Evolutionary conservation across 1,140 invertebrate species (phyloP).

Genomic region (Bombyx mori): DNA sequence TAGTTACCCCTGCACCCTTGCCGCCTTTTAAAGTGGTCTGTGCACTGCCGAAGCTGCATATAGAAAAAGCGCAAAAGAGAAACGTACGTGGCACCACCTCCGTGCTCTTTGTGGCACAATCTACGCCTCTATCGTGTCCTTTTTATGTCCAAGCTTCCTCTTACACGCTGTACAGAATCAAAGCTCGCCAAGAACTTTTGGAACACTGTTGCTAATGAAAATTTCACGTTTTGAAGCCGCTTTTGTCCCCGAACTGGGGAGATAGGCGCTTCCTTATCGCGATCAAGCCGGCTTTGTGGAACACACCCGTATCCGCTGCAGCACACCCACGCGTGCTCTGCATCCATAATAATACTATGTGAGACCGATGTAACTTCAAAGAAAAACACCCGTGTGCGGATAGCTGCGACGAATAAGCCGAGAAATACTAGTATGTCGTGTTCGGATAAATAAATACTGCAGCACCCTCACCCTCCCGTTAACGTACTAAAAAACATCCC

Average conservation of each 20-base stretch:
- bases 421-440: conserved; percentile 50
- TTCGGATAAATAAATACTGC: conserved; percentile 69
- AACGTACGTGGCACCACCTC: conserved; percentile 57
- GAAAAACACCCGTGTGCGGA: conserved; percentile 35
- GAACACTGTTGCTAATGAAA: conserved; percentile 63
- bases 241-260: conserved; percentile 44
- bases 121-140: conserved; percentile 61
- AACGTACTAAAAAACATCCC: conserved; percentile 69
- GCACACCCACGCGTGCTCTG: conserved; percentile 44
- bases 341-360: conserved; percentile 43
- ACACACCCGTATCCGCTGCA: conserved; percentile 35
- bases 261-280: conserved; percentile 57
- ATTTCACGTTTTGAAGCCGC: conserved; percentile 59
- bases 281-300: conserved; percentile 47
- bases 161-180: conserved; percentile 66
- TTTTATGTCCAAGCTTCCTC: conserved; percentile 61
- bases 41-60: conserved; percentile 63
- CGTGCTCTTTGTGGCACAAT: conserved; percentile 68
- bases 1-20: conserved; percentile 60
- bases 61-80: conserved; percentile 67
- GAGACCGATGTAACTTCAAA: conserved; percentile 11
- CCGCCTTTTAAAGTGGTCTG: conserved; percentile 70
- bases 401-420: conserved; percentile 34
- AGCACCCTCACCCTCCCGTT: conserved; percentile 67
- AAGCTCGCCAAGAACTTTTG: conserved; percentile 62